A percentile compares a stretch with the other conserved stretches of the same genome.
phyloP scores from a whole-genome alignment of 2,113 vertebrate species.

The Synchiropus splendidus region DNA sequence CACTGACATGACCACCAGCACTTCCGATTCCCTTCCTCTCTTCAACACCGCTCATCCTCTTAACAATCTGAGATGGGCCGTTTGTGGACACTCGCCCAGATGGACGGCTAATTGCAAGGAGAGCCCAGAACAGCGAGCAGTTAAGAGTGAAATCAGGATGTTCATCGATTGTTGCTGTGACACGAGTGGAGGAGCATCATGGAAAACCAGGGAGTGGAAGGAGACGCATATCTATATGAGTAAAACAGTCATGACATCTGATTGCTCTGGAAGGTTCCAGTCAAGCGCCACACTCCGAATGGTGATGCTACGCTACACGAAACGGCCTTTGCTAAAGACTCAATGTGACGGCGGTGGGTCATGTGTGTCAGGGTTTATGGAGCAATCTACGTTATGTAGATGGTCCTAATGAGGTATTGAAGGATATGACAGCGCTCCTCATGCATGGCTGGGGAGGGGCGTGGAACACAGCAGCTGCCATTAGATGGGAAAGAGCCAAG shows the following conservation, averaged over 20 bases:
- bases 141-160: slow-evolving; percentile 51
- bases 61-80: slow-evolving; percentile 3
- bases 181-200: neutral
- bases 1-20: no score
- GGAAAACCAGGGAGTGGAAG: neutral
- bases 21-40: no score
- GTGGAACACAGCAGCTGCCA: slow-evolving; percentile 28
- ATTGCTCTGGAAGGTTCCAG: slow-evolving; percentile 32
- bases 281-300: slow-evolving; percentile 17
- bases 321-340: slow-evolving; percentile 38
- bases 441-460: slow-evolving; percentile 15
- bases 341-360: slow-evolving; percentile 34
- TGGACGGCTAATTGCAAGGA: slow-evolving; percentile 58
- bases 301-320: slow-evolving; percentile 22
- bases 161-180: slow-evolving; percentile 28
- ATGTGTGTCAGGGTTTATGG: slow-evolving; percentile 35
- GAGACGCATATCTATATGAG: slow-evolving; percentile 16
- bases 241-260: slow-evolving; percentile 4
- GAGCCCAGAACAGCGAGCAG: slow-evolving; percentile 48
- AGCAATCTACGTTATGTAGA: slow-evolving; percentile 26
- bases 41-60: no score
- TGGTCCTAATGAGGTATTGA: slow-evolving; percentile 25
- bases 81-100: slow-evolving; percentile 39
- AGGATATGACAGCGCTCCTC: slow-evolving; percentile 14
- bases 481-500: slow-evolving; percentile 21